Base-by-base conservation (phyloP, 2,888 invertebrate genomes). In the Aleiodes leptofemur region DNA sequence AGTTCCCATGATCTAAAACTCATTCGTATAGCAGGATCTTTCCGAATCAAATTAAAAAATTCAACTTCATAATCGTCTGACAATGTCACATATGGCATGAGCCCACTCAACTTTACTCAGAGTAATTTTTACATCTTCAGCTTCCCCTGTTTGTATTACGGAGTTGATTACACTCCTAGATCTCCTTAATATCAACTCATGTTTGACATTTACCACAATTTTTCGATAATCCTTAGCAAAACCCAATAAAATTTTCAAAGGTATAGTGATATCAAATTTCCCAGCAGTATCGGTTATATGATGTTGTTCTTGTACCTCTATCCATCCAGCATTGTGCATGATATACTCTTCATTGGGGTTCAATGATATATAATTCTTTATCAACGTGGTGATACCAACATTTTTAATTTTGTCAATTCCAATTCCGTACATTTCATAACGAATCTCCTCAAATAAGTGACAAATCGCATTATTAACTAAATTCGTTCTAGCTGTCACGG, bases 191-290 rank as follows among this genome's bases (percentile, higher is more conserved):
- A 23, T 56, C 16, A 56, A 14, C 9, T 56, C 23, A 56, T 56
- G 56, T 56, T 56, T 79, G 8, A 4, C 23, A 4, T 56, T 56
- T 1, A 56, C 23, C 4, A 56, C 23, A 7, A 56, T 56, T 56
- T 56, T 56, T 9, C n/a, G 9, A 56, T 56, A 56, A 56, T 56
- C 56, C 4, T 56, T 6, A 56, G 16, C 14, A 56, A 56, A 56
- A 4, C 16, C 56, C 14, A 56, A 16, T 9, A 56, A 16, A 11
- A 56, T n/a, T 11, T 6, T 4, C 23, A 56, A 4, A n/a, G 56
- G 16, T 56, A 56, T 56, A 4, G 56, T n/a, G 2, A 56, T 56
- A 56, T 56, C 56, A 23, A 56, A 56, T 9, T 23, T 16, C 9
- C 56, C 56, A 4, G 4, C 14, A 1, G 16, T 2, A 56, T 16